These are phyloP conservation scores for Portevinia maculata DNA, from an alignment of 2,888 invertebrate species.

Conservation along the genomic window DNA sequence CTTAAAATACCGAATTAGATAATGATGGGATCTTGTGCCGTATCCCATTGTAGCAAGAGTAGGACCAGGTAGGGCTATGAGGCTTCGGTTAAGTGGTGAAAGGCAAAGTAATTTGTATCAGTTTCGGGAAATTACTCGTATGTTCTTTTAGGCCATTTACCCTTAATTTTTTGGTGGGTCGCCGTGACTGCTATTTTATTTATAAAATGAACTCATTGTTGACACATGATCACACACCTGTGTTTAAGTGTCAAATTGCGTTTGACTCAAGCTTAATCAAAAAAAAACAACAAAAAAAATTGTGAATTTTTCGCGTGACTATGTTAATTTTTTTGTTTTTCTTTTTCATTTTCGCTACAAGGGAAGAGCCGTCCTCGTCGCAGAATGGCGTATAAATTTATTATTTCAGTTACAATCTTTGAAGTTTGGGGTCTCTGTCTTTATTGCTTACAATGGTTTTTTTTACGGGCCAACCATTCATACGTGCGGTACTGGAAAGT, in stretches of 20 bases:
- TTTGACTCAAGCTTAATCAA: conserved; percentile 15
- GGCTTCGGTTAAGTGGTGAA: conserved; percentile 7
- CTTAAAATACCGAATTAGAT: conserved; percentile 12
- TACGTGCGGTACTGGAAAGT: conserved; percentile 7
- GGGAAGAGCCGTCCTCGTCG: not conserved
- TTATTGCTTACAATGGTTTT: conserved; percentile 17
- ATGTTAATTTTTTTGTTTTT: conserved; percentile 35
- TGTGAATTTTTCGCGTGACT: conserved; percentile 60
- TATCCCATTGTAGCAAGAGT: not conserved
- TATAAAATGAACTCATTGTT: conserved; percentile 7
- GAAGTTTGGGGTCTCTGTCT: conserved; percentile 10
- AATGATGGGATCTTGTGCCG: conserved; percentile 7
- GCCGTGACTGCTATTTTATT: conserved; percentile 23
- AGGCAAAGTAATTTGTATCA: conserved; percentile 36
- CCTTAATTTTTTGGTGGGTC: not conserved
- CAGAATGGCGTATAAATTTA: conserved; percentile 32
- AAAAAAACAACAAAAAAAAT: conserved; percentile 4
- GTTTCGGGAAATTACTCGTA: conserved; percentile 6
- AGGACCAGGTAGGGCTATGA: not conserved
- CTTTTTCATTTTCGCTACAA: not conserved
- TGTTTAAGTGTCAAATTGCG: conserved; percentile 49
- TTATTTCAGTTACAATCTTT: conserved; percentile 6
- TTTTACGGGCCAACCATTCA: conserved; percentile 18
- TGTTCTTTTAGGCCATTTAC: not conserved
- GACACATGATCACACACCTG: conserved; percentile 47